phyloP scores from a whole-genome alignment of 1,140 invertebrate species.

The Saccostrea cuccullata region DNA sequence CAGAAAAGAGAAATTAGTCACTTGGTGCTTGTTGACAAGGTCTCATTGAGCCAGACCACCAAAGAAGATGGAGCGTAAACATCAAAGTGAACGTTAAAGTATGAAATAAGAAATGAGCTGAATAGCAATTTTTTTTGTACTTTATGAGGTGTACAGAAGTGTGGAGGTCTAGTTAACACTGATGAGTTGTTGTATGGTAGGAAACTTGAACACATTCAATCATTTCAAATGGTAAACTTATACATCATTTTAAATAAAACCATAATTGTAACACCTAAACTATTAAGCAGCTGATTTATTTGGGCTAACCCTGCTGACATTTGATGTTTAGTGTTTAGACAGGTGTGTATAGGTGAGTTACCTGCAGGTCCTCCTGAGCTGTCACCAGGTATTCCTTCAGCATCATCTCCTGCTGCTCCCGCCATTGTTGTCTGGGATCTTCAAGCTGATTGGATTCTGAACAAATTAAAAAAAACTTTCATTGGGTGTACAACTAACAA shows the following conservation, averaged over 20 bases:
- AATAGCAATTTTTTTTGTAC: neutral
- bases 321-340: neutral
- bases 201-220: neutral
- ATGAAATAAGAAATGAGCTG: neutral
- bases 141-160: slow-evolving; percentile 8
- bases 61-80: slow-evolving; percentile 3
- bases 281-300: slow-evolving; percentile 14
- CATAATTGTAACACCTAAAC: slow-evolving; percentile 1
- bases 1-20: slow-evolving; percentile 27
- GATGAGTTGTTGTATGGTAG: neutral
- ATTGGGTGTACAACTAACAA: no score
- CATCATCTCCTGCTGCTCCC: slow-evolving; percentile 96
- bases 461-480: slow-evolving; percentile 53
- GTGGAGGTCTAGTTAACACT: neutral
- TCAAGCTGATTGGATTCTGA: slow-evolving; percentile 96
- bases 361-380: slow-evolving; percentile 95
- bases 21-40: neutral
- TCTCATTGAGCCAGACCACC: neutral
- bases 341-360: slow-evolving; percentile 76
- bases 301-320: neutral
- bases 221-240: neutral
- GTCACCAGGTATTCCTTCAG: slow-evolving; percentile 95
- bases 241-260: slow-evolving; percentile 12
- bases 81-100: neutral
- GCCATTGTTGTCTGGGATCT: slow-evolving; percentile 97